phyloP scores from a whole-genome alignment of 2,888 invertebrate species.

The Ptilodon capucinus region DNA sequence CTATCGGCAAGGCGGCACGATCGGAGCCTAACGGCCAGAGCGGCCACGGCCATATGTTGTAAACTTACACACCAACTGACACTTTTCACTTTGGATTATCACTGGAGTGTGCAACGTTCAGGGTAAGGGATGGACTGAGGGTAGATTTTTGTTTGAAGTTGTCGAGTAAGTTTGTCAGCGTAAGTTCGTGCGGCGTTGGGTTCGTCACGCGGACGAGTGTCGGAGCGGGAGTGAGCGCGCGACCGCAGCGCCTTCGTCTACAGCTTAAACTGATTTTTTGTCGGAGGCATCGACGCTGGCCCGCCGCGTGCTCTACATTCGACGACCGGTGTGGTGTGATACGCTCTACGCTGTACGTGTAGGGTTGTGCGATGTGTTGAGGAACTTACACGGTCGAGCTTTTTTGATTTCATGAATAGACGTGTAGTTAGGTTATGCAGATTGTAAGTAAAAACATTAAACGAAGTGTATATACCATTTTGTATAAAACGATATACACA shows the following conservation, averaged over 20 bases:
- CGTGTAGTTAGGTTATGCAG: too few relatives aligned
- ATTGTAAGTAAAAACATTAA: too few relatives aligned
- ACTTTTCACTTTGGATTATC: constrained; percentile 63
- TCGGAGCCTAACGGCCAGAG: constrained; percentile 55
- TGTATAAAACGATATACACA: too few relatives aligned
- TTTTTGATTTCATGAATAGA: constrained; percentile 14
- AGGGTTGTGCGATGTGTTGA: constrained; percentile 36
- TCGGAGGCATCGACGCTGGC: constrained; percentile 74
- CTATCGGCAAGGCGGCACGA: constrained; percentile 66
- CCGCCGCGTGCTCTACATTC: constrained; percentile 76
- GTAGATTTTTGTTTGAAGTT: constrained; percentile 28
- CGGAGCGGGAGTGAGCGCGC: constrained; percentile 53
- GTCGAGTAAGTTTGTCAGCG: constrained; percentile 34
- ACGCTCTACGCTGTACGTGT: constrained; percentile 55
- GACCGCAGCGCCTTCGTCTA: constrained; percentile 69
- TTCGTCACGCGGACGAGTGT: constrained; percentile 36
- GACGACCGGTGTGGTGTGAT: constrained; percentile 78
- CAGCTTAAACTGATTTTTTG: constrained; percentile 82
- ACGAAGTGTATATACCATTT: too few relatives aligned
- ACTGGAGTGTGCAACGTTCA: constrained; percentile 28
- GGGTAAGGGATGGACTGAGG: constrained; percentile 9
- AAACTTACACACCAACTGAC: constrained; percentile 69
- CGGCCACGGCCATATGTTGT: constrained; percentile 74
- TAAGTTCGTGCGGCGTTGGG: constrained; percentile 28
- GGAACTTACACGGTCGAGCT: constrained; percentile 5